Base-by-base conservation (phyloP, 1,140 invertebrate species). In the Micrasema longulum region DNA sequence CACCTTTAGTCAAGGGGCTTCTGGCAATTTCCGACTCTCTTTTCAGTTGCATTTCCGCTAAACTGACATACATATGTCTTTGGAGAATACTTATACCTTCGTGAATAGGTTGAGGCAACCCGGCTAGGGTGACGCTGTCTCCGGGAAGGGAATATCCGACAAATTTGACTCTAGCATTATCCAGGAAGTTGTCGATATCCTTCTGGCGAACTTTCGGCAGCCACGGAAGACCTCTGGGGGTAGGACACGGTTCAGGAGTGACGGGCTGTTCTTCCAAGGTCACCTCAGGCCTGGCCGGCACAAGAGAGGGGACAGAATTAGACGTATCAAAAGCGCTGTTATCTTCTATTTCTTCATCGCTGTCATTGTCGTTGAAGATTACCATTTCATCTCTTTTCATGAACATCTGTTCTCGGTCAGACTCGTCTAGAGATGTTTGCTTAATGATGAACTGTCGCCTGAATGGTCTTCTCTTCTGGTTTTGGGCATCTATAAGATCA, bases 161-260 rank as follows among this genome's bases (percentile, higher is more conserved):
- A 88, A 99, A 99, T 84, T 99, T 99, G 50, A 93, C 87, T 77
- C 97, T 85, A 5, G 96, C 95, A 78, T 91, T 91, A 78, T 98
- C 95, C 71, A 99, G 83, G 83, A 98, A 99, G 72, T 88, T 86
- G 77, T 98, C 95, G 50, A 98, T 91, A 80, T 97, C 95, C 84
- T 94, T 95, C 78, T 95, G 92, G 20, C 95, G 86, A n/a, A 98
- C 96, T 89, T 99, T 99, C 7, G 97, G 96, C 73, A 92, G 91
- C 97, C 97, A 99, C 1, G 97, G 97, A 72, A 99, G 86, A 68
- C 91, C 90, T 84, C 82, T 66, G n/a, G 83, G 83, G 1, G 82
- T 69, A 4, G 83, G 83, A 41, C 82, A 82, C n/a, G 87, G 87
- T 26, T 86, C 86, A 2, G 87, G 84, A 20, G 69, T 38, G 45